Percentiles rank a stretch among this genome's conserved stretches.
Evolutionary conservation across 2,888 invertebrate genomes (phyloP).

Genomic region (Neoascia interrupta): DNA sequence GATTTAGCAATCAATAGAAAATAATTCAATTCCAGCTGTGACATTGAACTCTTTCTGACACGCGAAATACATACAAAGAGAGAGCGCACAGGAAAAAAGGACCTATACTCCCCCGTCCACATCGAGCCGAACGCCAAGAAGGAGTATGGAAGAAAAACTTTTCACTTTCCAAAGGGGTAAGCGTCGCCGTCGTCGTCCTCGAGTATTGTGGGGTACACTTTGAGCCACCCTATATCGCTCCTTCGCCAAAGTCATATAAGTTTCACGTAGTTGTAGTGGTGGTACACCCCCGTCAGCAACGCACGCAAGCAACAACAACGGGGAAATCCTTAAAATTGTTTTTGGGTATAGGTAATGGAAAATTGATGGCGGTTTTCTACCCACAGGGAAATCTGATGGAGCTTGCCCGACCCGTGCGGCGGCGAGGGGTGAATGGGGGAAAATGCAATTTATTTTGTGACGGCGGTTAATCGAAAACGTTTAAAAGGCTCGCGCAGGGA

Average conservation of each 20-base stretch:
- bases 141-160: conserved; percentile 18
- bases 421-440: conserved; percentile 23
- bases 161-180: conserved; percentile 55
- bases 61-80: conserved; percentile 41
- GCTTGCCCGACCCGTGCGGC: background rate
- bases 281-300: background rate
- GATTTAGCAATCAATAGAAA: conserved; percentile 63
- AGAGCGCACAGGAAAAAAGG: background rate
- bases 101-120: background rate
- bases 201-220: conserved; percentile 16
- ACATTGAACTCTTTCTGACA: conserved; percentile 69
- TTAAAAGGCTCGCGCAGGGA: conserved; percentile 67
- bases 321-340: conserved; percentile 68
- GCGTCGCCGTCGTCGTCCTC: too few species aligned
- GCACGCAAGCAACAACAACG: conserved; percentile 33
- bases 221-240: background rate
- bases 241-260: conserved; percentile 37
- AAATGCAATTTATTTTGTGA: conserved; percentile 70
- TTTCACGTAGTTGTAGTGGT: conserved; percentile 16
- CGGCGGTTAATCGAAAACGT: conserved; percentile 70
- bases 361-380: conserved; percentile 67
- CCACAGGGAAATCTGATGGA: conserved; percentile 56
- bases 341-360: conserved; percentile 69
- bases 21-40: conserved; percentile 70
- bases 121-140: conserved; percentile 21